Conservation (phyloP, 2,797 vertebrate genomes). For the Tympanoctomys barrerae region DNA sequence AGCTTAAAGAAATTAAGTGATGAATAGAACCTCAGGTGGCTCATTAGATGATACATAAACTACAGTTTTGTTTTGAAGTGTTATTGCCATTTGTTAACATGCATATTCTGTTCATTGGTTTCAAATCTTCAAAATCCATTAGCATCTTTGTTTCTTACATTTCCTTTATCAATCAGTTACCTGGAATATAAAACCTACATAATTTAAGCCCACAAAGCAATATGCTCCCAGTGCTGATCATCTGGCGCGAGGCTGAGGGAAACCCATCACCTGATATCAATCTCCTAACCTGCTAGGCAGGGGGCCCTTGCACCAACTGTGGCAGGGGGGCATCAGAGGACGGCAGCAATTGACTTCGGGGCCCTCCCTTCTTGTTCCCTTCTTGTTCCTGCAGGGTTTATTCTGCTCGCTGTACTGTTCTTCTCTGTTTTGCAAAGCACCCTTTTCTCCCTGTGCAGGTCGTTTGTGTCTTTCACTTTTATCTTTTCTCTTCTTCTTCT, state of each 20-base stretch:
- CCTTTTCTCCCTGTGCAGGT: not conserved
- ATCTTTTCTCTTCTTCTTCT: not conserved
- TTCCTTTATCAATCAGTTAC: not conserved
- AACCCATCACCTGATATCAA: not conserved
- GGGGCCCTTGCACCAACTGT: not conserved
- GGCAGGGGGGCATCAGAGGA: no score
- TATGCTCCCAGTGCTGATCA: not conserved
- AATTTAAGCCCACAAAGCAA: not conserved
- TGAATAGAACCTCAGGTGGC: not conserved
- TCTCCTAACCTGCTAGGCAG: not conserved
- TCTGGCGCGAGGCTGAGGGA: not conserved
- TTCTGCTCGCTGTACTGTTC: not conserved
- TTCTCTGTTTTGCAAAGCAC: not conserved
- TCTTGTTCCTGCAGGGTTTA: not conserved
- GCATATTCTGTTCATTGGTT: constrained; percentile 20
- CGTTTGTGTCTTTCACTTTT: not conserved
- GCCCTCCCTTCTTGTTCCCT: not conserved
- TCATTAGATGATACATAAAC: not conserved
- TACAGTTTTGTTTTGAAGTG: not conserved
- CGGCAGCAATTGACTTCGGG: not conserved
- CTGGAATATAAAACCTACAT: not conserved
- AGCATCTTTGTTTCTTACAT: not conserved
- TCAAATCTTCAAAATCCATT: not conserved
- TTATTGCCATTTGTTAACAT: constrained; percentile 1
- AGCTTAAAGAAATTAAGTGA: not conserved